A percentile compares a stretch with the other conserved stretches of the same genome.
Conservation (phyloP, 2,113 vertebrate genomes). For the Bufo bufo region DNA sequence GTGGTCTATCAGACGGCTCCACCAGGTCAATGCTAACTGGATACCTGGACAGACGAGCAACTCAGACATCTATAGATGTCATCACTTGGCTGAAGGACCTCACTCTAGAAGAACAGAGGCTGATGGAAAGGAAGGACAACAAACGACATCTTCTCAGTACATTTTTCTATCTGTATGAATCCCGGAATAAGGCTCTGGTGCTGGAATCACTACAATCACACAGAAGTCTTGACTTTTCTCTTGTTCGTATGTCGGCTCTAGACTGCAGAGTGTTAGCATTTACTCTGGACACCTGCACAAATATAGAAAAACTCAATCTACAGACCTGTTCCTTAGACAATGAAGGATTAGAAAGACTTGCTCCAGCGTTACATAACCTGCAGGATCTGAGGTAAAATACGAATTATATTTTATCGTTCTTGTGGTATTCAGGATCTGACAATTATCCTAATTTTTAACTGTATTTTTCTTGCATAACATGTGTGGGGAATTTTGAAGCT, state of each 20-base stretch:
- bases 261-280: conserved; percentile 66
- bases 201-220: not conserved
- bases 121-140: conserved; percentile 29
- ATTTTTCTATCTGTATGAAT: conserved; percentile 25
- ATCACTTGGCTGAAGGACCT: not conserved
- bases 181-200: not conserved
- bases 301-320: conserved; percentile 66
- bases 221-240: conserved; percentile 54
- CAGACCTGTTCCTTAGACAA: conserved; percentile 31
- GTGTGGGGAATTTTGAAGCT: too few relatives aligned
- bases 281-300: not conserved
- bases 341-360: conserved; percentile 38
- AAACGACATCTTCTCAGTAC: conserved; percentile 64
- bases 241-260: conserved; percentile 58
- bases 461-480: too few relatives aligned
- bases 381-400: not conserved
- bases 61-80: conserved; percentile 19
- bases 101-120: not conserved
- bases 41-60: not conserved
- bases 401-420: too few relatives aligned
- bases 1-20: conserved; percentile 67
- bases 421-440: too few relatives aligned
- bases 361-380: not conserved
- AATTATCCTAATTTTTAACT: too few relatives aligned
- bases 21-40: not conserved